phyloP scores from a whole-genome alignment of 2,888 invertebrate species.

The Amphipyra tragopoginis region DNA sequence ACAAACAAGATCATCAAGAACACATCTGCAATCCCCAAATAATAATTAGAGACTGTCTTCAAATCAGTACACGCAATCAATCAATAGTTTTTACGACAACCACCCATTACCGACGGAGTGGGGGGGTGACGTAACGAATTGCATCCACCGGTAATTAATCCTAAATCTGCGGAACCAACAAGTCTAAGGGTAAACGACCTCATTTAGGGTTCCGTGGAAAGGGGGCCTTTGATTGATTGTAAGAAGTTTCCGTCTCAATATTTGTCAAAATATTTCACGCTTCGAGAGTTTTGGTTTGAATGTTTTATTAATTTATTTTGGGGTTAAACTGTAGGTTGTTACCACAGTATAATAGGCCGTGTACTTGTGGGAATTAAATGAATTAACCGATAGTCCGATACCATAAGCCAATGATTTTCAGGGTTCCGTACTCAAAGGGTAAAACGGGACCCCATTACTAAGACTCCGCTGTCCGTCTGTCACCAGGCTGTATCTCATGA shows the following conservation, averaged over 20 bases:
- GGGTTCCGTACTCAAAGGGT: no score
- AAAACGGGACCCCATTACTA: no score
- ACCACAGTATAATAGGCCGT: not conserved
- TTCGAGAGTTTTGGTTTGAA: slow-evolving; percentile 64
- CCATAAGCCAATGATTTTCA: not conserved
- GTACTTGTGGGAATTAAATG: not conserved
- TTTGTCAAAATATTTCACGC: slow-evolving; percentile 84
- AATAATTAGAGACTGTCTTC: slow-evolving; percentile 25
- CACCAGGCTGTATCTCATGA: no score
- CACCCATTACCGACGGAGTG: slow-evolving; percentile 31
- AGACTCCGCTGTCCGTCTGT: no score
- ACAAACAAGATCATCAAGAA: slow-evolving; percentile 1
- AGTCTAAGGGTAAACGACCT: slow-evolving; percentile 77
- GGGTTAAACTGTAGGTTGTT: not conserved
- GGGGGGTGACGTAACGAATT: slow-evolving; percentile 67
- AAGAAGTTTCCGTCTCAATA: slow-evolving; percentile 76
- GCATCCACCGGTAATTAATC: slow-evolving; percentile 81
- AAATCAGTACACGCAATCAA: slow-evolving; percentile 51
- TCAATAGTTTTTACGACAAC: slow-evolving; percentile 50
- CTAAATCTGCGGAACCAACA: slow-evolving; percentile 77
- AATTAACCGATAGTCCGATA: no score
- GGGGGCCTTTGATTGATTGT: slow-evolving; percentile 76
- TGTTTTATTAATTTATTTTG: slow-evolving; percentile 26
- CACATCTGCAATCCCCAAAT: slow-evolving; percentile 28
- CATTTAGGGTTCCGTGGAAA: slow-evolving; percentile 65